Base-by-base conservation (phyloP, 2,113 vertebrate genomes). In the Accipiter virgatus region DNA sequence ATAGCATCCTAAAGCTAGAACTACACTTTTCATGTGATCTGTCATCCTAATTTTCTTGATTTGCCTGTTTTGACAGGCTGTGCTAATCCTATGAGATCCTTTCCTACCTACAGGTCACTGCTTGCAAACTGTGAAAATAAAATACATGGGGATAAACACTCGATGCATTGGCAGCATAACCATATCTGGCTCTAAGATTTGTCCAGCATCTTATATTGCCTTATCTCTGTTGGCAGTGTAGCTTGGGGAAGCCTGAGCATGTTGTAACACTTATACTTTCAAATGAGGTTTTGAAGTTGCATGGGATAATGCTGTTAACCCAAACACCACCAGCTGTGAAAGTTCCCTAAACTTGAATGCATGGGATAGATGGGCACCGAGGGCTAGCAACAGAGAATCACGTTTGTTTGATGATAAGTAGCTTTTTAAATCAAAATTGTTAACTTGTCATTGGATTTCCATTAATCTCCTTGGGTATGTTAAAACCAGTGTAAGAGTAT, bases 111-210 rank as follows among this genome's bases (percentile, higher is more conserved):
- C 56, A 59, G 73, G 68, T 47, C 22, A 36, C 9, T 26, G 75
- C 94, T 63, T 70, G 55, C 56, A 47, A 3, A 18, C 42, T 32
- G 63, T 6, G 3, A 5, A 59, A 73, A 34, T 36, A 34, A 61
- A 59, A n/a, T 18, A 20, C 21, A 1, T 4, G 7, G 34, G 52
- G 55, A 22, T 38, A n/a, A 47, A 13, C 23, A 2, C 16, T 32
- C 3, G 0, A 1, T 5, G 27, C 32, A 4, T 47, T 48, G 48
- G 50, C 80, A 55, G 26, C 1, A 0, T 48, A 32, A 58, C 55
- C 19, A 0, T 29, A 11, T 9, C 58, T 93, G 94, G 27, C 82
- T 43, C 23, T 22, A 5, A 25, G 79, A 2, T 12, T n/a, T 47
- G 42, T 53, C 61, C 36, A 22, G 3, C 16, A 5, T 32, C 71